These are phyloP conservation scores for Colius striatus DNA, from an alignment of 2,113 vertebrate genomes.

Conservation along the genomic window DNA sequence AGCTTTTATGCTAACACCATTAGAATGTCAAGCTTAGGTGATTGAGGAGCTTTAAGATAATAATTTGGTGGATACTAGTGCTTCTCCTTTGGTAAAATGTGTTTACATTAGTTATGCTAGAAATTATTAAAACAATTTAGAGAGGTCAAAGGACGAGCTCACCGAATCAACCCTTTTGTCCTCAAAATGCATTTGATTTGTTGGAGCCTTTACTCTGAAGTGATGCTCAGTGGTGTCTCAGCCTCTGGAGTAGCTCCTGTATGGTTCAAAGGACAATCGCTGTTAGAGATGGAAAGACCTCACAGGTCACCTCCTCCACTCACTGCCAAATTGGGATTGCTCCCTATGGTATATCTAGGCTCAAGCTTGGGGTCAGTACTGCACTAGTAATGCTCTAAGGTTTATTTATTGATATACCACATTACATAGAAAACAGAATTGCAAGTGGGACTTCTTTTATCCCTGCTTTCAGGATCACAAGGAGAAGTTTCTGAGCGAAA, in stretches of 20 bases:
- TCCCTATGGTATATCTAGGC: neutral
- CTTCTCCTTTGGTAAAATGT: neutral
- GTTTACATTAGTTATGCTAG: neutral
- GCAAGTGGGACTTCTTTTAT: neutral
- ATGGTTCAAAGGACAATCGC: neutral
- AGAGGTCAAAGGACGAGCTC: neutral
- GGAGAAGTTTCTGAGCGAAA: constrained; percentile 3
- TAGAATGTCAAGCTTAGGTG: neutral
- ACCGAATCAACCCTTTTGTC: neutral
- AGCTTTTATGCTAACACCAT: neutral
- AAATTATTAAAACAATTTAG: neutral
- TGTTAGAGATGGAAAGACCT: neutral
- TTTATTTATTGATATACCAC: constrained; percentile 35
- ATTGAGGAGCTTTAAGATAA: neutral
- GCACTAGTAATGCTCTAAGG: neutral
- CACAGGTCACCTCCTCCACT: constrained; percentile 1
- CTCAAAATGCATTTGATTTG: neutral
- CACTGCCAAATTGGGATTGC: neutral
- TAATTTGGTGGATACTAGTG: neutral
- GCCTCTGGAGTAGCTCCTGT: neutral
- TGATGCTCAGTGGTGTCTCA: neutral
- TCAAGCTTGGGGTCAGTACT: constrained; percentile 5
- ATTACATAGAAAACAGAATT: constrained; percentile 12
- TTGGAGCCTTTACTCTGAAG: neutral
- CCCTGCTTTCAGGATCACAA: neutral